Base-by-base conservation (phyloP, 2,113 vertebrate species). In the Halichoeres trimaculatus region DNA sequence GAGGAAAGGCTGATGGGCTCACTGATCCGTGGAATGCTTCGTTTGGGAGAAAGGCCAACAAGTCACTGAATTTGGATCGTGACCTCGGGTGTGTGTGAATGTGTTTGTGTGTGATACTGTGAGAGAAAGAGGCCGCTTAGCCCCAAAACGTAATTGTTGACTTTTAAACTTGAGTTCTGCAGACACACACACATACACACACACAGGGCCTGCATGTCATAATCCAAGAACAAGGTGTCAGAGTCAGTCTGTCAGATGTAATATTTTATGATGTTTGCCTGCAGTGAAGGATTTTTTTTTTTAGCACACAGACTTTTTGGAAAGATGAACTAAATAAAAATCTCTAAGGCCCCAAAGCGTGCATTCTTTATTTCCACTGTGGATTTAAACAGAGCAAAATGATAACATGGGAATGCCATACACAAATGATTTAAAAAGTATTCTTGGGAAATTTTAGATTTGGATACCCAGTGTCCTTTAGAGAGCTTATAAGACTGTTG, bases 1-100 rank as follows among this genome's bases (percentile, higher is more conserved):
- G 93, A 80, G 73, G 56, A 77, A 87, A 91, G 82, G 75, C 88
- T 92, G 93, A 93, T 67, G 76, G 89, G 88, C 51, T 90, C 84
- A 24, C 79, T 91, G 93, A 90, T 91, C 94, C 92, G 48, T 91
- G 67, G 81, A 80, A 88, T 57, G 53, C 88, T 83, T 53, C 81
- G 81, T 91, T 90, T 88, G 52, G 63, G 70, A 77, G 67, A 88
- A 90, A 83, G 83, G 47, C 58, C 85, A 79, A 78, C 68, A 73
- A 76, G 78, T 90, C 83, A 75, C 54, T 2, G 60, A 73, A 58
- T 88, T 87, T 82, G 43, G 74, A 85, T 41, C 80, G 77, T 84
- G 88, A 91, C 89, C 83, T 82, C 48, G 5, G 80, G 85, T 87
- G 76, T 41, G 62, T 58, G 30, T 16, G 24, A 34, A 58, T 40